Percentiles rank a stretch among this genome's conserved stretches.
These are phyloP conservation scores for Hymenopus coronatus DNA, from an alignment of 2,888 invertebrate genomes.

Conservation along the genomic window DNA sequence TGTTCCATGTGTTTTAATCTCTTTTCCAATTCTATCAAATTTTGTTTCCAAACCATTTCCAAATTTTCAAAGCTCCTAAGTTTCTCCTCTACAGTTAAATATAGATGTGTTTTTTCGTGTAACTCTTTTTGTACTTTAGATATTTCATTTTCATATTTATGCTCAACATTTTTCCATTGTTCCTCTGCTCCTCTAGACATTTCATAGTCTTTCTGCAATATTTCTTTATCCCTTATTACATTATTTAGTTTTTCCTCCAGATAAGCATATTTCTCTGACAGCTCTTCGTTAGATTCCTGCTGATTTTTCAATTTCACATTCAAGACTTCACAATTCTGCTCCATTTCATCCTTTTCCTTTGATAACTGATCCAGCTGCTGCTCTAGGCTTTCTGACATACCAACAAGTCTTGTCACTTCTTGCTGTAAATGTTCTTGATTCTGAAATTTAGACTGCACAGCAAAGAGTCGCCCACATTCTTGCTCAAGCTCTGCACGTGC, in stretches of 20 bases:
- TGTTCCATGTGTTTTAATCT: slow-evolving; percentile 24
- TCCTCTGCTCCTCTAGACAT: not conserved
- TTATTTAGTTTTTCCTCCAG: not conserved
- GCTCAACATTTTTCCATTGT: not conserved
- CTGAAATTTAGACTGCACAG: slow-evolving; percentile 20
- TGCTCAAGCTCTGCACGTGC: slow-evolving; percentile 25
- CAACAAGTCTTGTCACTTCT: slow-evolving; percentile 4
- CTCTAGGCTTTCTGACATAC: not conserved
- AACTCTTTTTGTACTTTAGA: not conserved
- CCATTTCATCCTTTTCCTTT: not conserved
- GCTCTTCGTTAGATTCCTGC: not conserved
- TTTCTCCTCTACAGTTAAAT: not conserved
- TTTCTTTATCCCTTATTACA: not conserved
- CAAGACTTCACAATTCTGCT: not conserved
- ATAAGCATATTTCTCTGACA: not conserved
- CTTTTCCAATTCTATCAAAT: slow-evolving; percentile 22
- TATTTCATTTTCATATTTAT: not conserved
- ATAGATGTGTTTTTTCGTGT: not conserved
- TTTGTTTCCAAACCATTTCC: slow-evolving; percentile 16
- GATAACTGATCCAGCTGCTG: not conserved
- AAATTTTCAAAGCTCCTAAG: slow-evolving; percentile 22
- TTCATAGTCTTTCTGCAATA: not conserved
- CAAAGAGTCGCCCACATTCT: slow-evolving; percentile 24
- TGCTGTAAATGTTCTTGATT: slow-evolving; percentile 17
- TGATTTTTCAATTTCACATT: not conserved